phyloP scores from a whole-genome alignment of 2,797 vertebrate species.

The Margarornis squamiger region DNA sequence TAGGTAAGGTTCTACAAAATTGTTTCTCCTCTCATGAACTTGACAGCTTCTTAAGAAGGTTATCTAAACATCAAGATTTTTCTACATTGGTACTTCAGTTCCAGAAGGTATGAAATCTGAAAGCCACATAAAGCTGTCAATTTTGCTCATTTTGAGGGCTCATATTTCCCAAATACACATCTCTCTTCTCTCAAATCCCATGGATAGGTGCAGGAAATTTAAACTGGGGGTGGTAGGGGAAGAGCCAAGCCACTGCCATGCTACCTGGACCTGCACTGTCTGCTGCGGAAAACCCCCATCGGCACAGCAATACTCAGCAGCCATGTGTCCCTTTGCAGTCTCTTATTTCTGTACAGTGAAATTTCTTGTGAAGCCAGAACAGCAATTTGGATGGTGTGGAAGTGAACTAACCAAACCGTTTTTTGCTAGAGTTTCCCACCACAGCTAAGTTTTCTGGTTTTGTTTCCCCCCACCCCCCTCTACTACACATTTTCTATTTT shows the following conservation, averaged over 20 bases:
- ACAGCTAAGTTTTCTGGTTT: not conserved
- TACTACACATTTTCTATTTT: not conserved
- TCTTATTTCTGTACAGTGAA: not conserved
- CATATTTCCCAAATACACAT: not conserved
- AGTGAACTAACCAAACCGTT: not conserved
- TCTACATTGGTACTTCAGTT: not conserved
- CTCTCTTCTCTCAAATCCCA: not conserved
- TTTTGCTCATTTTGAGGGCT: not conserved
- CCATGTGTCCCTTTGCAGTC: accelerated
- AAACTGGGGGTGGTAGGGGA: not conserved
- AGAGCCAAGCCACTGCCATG: not conserved
- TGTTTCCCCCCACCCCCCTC: too few relatives aligned
- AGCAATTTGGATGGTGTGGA: not conserved
- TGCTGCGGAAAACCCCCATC: not conserved
- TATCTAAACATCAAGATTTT: not conserved
- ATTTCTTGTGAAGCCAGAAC: not conserved
- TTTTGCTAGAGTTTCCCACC: not conserved
- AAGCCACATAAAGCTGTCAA: not conserved
- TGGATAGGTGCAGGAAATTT: accelerated
- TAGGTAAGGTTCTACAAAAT: not conserved
- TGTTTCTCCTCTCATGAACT: not conserved
- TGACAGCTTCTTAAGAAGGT: not conserved
- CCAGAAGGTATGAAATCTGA: not conserved
- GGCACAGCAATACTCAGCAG: not conserved
- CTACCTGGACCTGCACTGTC: not conserved